These are phyloP conservation scores for Cheilosia vernalis DNA, from an alignment of 2,888 invertebrate genomes.

Conservation along the genomic window DNA sequence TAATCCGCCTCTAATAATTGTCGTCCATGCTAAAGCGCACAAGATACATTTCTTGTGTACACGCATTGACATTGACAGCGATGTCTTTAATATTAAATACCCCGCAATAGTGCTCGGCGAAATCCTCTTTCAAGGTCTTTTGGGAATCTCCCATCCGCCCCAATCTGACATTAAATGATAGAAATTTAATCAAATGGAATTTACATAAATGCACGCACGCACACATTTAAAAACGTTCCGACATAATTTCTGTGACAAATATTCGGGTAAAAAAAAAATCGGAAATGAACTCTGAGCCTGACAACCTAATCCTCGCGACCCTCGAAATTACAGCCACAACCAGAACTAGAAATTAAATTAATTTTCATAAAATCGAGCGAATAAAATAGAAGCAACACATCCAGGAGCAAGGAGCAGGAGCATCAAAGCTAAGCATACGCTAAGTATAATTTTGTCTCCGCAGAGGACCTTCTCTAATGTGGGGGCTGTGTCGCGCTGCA, in stretches of 20 bases:
- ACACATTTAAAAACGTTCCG: slow-evolving; percentile 44
- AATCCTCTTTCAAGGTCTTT: slow-evolving; percentile 24
- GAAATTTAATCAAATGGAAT: slow-evolving; percentile 60
- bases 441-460: slow-evolving; percentile 3
- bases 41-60: not conserved
- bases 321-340: slow-evolving; percentile 52
- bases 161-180: slow-evolving; percentile 43
- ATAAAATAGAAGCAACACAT: slow-evolving; percentile 16
- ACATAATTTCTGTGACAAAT: slow-evolving; percentile 50
- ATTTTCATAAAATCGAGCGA: slow-evolving; percentile 62
- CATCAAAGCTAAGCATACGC: slow-evolving; percentile 6
- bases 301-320: slow-evolving; percentile 52
- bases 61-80: slow-evolving; percentile 25
- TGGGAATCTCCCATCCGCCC: slow-evolving; percentile 19
- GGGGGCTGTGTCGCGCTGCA: not conserved
- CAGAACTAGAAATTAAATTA: slow-evolving; percentile 55
- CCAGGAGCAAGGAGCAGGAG: not conserved
- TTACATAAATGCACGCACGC: slow-evolving; percentile 55
- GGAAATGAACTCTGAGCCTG: slow-evolving; percentile 6
- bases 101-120: slow-evolving; percentile 24
- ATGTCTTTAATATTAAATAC: slow-evolving; percentile 37
- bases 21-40: slow-evolving; percentile 16
- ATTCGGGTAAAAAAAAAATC: not conserved
- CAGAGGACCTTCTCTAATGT: slow-evolving; percentile 18
- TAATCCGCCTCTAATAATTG: slow-evolving; percentile 42